phyloP scores from a whole-genome alignment of 1,140 invertebrate genomes.

The Platyscapa corneri region DNA sequence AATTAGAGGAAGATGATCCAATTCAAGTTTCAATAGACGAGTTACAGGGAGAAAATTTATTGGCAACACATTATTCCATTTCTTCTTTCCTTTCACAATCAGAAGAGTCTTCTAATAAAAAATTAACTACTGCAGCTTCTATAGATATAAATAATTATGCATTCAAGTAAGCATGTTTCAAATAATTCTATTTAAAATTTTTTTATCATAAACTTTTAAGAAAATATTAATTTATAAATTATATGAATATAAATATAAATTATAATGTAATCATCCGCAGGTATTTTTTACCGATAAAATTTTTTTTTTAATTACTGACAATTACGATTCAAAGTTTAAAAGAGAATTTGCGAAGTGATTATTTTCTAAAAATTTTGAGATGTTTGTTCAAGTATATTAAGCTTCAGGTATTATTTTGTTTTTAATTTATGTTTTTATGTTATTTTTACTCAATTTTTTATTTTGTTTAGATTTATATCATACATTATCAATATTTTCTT shows the following conservation, averaged over 20 bases:
- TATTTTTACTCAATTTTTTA: not conserved
- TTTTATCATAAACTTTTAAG: not conserved
- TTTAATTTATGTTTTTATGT: not conserved
- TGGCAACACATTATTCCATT: slow-evolving; percentile 59
- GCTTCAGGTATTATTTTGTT: not conserved
- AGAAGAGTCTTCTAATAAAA: not conserved
- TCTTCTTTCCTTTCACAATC: not conserved
- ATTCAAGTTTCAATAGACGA: slow-evolving; percentile 61
- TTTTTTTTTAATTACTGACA: not conserved
- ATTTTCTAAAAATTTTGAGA: not conserved
- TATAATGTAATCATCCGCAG: not conserved
- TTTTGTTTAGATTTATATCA: not conserved
- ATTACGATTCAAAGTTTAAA: not conserved
- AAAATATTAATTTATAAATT: not conserved
- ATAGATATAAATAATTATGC: slow-evolving; percentile 8
- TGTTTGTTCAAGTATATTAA: not conserved
- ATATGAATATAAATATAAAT: not conserved
- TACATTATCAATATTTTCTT: too few species aligned
- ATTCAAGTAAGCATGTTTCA: slow-evolving; percentile 27
- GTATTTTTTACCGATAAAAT: not conserved
- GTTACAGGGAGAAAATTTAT: slow-evolving; percentile 63
- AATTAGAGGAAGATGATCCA: slow-evolving; percentile 67
- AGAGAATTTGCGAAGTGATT: not conserved
- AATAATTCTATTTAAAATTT: not conserved
- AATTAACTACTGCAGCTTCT: not conserved